Evolutionary conservation across 2,888 invertebrate genomes (phyloP), one percentile per base, ranked within the genome.

Genomic region (Globia sparganii): DNA sequence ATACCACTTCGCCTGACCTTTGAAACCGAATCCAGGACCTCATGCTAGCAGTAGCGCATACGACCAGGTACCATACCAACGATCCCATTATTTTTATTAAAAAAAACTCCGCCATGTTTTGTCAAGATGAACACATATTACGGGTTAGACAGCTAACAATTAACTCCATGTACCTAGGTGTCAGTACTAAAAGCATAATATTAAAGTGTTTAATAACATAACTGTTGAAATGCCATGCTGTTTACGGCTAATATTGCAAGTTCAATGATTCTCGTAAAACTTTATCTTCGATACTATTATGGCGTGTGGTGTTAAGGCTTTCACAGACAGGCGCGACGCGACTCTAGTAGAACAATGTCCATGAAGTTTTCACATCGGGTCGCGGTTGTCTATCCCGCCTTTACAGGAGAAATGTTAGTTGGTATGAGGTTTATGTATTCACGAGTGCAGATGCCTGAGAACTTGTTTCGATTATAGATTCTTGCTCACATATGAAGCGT

Each of bases 201-300:
- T 75, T 75, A 72, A 80, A 84, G 72, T 75, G 75, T 64, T 85
- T 49, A 74, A 53, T 25, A 74, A 46, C 71, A 64, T 81, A 76
- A 79, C 75, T 75, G 72, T 78, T 75, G 65, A 78, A 78, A 80
- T 76, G 67, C 77, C 75, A 72, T 56, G 6, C 81, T 72, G 53
- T 82, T 76, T 84, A 86, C 43, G 66, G 74, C 69, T 46, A 73
- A 77, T 75, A 53, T 18, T 56, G 62, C 80, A 77, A 79, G 84
- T 88, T 88, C 86, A 83, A 73, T 78, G 77, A 65, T 73, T 70
- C 69, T 67, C 83, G 75, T 88, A 80, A 87, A 86, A 64, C 11
- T 82, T 84, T 84, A 88, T 84, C 72, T 34, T 66, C 31, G 64
- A 75, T 85, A 66, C 71, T 43, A 70, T 71, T 75, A 75, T 73